Evolutionary conservation across 1,140 invertebrate species (phyloP).

Genomic region (Trinorchestia longiramus): DNA sequence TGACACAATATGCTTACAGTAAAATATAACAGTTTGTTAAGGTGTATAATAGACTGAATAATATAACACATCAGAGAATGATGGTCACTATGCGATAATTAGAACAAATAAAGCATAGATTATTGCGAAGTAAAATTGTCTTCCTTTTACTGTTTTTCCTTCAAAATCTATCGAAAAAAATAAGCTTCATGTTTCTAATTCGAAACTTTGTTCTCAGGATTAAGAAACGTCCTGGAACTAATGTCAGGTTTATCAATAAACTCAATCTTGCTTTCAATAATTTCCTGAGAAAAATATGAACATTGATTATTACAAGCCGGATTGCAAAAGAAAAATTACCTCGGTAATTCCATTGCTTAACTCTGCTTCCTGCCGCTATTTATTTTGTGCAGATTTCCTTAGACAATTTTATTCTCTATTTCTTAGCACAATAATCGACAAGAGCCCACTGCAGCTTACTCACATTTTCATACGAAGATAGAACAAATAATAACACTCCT

Average conservation of each 20-base stretch:
- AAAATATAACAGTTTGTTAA: not conserved
- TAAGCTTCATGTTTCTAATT: not conserved
- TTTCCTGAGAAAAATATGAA: not conserved
- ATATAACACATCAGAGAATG: not conserved
- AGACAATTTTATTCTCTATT: not conserved
- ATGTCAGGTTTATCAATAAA: not conserved
- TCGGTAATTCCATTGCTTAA: not conserved
- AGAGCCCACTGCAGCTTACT: not conserved
- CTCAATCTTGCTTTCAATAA: not conserved
- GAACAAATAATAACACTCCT: not conserved
- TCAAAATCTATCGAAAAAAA: not conserved
- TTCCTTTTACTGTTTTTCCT: not conserved
- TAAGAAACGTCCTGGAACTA: not conserved
- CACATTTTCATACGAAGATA: not conserved
- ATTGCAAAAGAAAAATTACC: not conserved
- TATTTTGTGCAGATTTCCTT: not conserved
- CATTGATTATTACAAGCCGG: not conserved
- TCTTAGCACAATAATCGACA: no score
- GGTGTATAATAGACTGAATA: not conserved
- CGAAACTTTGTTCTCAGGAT: not conserved
- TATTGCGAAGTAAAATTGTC: not conserved
- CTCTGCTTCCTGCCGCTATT: not conserved
- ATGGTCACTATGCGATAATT: not conserved
- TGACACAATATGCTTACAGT: not conserved
- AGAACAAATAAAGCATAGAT: not conserved